Evolutionary conservation across 2,797 vertebrate genomes (phyloP).

Genomic region (Phaenicophaeus curvirostris): DNA sequence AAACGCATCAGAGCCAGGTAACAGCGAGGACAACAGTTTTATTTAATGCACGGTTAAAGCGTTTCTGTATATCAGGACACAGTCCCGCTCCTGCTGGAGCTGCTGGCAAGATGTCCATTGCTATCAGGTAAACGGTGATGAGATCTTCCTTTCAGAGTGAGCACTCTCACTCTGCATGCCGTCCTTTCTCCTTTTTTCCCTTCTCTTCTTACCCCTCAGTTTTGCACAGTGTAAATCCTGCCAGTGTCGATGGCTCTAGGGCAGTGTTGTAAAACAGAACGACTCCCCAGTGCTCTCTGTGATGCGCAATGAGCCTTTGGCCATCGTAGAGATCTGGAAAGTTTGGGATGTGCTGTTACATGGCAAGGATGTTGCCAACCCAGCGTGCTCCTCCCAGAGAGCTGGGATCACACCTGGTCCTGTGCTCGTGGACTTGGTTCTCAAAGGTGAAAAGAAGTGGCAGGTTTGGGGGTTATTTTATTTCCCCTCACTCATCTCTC

Average conservation of each 20-base stretch:
- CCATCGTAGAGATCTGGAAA: rapidly evolving
- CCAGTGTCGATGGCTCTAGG: not conserved
- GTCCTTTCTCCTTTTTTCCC: not conserved
- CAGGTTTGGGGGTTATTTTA: not conserved
- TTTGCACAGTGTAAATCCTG: not conserved
- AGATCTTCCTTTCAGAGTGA: not conserved
- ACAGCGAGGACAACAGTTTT: not conserved
- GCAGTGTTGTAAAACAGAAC: not conserved
- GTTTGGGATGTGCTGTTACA: not conserved
- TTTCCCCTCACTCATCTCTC: not conserved
- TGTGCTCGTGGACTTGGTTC: rapidly evolving
- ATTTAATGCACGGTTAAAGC: not conserved
- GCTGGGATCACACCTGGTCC: not conserved
- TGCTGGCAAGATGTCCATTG: not conserved
- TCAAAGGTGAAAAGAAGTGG: not conserved
- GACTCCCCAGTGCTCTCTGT: rapidly evolving
- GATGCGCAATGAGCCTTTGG: not conserved
- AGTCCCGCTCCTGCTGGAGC: not conserved
- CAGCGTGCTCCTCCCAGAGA: not conserved
- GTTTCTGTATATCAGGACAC: not conserved
- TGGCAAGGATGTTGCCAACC: not conserved
- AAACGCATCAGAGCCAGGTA: rapidly evolving
- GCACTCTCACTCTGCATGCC: not conserved
- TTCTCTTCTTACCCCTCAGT: not conserved
- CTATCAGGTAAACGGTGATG: not conserved